Conservation (phyloP, 2,113 vertebrate species). For the Excalfactoria chinensis region DNA sequence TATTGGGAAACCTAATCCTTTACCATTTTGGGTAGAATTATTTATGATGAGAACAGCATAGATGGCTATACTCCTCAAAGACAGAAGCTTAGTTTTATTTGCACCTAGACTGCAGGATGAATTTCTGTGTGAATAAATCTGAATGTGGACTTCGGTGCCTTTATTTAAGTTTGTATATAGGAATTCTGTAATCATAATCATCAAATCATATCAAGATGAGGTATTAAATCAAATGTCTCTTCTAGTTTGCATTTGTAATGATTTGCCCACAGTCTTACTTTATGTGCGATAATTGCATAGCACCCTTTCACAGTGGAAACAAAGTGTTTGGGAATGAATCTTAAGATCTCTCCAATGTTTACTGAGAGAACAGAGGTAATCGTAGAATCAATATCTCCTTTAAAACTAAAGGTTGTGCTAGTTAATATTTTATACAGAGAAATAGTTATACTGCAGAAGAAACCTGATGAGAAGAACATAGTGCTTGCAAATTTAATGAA, state of each 20-base stretch:
- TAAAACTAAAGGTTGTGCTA: background rate
- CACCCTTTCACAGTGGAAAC: background rate
- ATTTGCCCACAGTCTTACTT: background rate
- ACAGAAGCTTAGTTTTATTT: background rate
- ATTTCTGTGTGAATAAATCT: background rate
- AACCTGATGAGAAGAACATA: background rate
- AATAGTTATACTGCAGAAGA: background rate
- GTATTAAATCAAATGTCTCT: background rate
- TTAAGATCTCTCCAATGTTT: background rate
- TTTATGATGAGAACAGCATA: background rate
- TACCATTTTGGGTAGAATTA: background rate
- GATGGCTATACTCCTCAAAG: background rate
- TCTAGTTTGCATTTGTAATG: background rate
- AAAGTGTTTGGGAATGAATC: background rate
- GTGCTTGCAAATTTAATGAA: slow-evolving; percentile 27
- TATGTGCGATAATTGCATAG: background rate
- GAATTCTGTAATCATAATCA: background rate
- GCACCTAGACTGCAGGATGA: background rate
- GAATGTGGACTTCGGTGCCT: background rate
- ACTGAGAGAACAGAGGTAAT: background rate
- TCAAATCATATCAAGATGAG: background rate
- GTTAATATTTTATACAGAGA: slow-evolving; percentile 43
- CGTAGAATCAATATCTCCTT: slow-evolving; percentile 31
- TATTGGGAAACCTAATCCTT: background rate
- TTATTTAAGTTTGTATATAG: background rate